Conservation (phyloP, 2,888 invertebrate genomes). For the Anagyrus pseudococci region DNA sequence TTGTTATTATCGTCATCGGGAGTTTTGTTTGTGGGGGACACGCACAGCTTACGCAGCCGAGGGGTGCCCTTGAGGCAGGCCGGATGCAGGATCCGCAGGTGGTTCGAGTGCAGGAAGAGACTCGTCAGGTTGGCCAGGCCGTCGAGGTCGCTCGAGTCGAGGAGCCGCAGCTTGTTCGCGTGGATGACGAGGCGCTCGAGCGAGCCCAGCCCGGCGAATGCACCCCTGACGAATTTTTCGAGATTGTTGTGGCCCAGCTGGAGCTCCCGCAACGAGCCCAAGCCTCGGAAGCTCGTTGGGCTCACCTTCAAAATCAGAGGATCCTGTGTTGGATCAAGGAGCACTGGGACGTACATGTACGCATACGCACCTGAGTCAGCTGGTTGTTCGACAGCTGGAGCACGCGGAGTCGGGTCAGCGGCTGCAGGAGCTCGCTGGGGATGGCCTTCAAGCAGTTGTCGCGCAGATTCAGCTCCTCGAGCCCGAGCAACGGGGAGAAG, state of each 20-base stretch:
- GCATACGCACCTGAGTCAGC: constrained; percentile 63
- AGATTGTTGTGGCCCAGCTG: constrained; percentile 75
- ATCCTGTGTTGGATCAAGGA: no score
- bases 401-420: constrained; percentile 67
- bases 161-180: constrained; percentile 71
- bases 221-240: constrained; percentile 65
- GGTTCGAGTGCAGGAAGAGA: constrained; percentile 75
- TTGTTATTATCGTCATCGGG: no score
- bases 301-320: constrained; percentile 46
- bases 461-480: constrained; percentile 75
- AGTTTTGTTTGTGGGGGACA: no score
- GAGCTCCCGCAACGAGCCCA: constrained; percentile 66
- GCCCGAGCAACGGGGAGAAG: constrained; percentile 66
- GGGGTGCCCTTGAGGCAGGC: constrained; percentile 70
- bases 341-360: no score
- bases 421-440: constrained; percentile 66
- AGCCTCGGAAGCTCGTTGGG: constrained; percentile 46
- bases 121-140: constrained; percentile 72
- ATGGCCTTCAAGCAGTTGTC: constrained; percentile 71
- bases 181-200: constrained; percentile 74
- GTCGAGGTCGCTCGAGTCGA: constrained; percentile 69
- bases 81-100: constrained; percentile 70
- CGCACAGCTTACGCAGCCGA: constrained; percentile 76
- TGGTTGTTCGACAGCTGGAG: constrained; percentile 76
- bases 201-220: constrained; percentile 66